phyloP scores from a whole-genome alignment of 2,888 invertebrate species.

The Morinoia aosen region DNA sequence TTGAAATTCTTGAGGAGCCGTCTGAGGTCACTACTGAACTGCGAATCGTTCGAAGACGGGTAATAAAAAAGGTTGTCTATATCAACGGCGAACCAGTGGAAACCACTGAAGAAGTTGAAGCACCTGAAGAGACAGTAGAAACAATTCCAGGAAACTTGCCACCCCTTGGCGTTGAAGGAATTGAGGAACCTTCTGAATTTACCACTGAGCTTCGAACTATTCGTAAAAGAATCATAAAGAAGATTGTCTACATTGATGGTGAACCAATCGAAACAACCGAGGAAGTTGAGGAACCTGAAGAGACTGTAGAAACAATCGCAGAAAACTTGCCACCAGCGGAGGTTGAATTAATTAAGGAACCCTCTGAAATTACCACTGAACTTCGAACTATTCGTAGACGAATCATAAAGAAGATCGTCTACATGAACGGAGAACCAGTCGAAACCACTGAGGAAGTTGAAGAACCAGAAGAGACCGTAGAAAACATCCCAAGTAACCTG shows the following conservation, averaged over 20 bases:
- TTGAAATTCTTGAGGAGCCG: background rate
- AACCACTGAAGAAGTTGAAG: conserved; percentile 25
- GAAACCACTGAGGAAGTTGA: conserved; percentile 55
- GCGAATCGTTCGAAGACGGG: background rate
- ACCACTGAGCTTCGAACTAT: conserved; percentile 47
- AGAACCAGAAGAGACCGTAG: conserved; percentile 49
- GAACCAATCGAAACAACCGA: conserved; percentile 19
- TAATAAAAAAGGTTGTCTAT: conserved; percentile 47
- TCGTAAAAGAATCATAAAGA: conserved; percentile 49
- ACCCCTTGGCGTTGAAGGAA: background rate
- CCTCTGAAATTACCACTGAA: conserved; percentile 53
- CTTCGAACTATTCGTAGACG: conserved; percentile 52
- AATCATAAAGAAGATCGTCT: conserved; percentile 57
- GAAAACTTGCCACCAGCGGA: background rate
- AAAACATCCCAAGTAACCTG: background rate
- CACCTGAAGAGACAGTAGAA: conserved; percentile 28
- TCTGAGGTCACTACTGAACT: conserved; percentile 47
- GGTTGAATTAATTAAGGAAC: conserved; percentile 13
- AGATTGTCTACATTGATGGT: conserved; percentile 30
- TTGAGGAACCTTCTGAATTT: conserved; percentile 24
- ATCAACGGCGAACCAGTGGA: background rate
- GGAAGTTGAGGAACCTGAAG: conserved; percentile 28
- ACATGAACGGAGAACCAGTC: conserved; percentile 52
- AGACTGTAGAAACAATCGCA: background rate
- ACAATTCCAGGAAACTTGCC: background rate